Evolutionary conservation across 1,140 invertebrate genomes (phyloP), one percentile per base, ranked within the genome.

Genomic region (Drosophila littoralis): DNA sequence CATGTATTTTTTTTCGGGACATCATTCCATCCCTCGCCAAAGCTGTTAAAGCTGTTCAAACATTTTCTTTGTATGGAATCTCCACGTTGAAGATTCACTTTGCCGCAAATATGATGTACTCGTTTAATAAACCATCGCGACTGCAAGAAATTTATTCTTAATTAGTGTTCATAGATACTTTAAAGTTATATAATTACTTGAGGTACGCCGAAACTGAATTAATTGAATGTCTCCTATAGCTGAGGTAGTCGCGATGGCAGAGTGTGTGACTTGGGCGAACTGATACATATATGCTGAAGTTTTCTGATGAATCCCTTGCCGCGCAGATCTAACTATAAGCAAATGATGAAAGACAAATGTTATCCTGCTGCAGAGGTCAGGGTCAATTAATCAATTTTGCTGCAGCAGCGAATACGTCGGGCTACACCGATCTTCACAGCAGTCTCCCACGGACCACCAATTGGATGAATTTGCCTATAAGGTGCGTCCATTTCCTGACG

Each of bases 221-320:
- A 7, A 46, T 15, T 4, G 84, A 51, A 7, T 75, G 10, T 12
- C 57, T 32, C 7, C 22, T 58, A 33, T 80, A 91, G 46, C 71
- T 50, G 28, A 92, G 32, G 71, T 77, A 92, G 28, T 92, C 91
- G 0, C 89, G 90, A 22, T 92, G 91, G 32, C 91, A 92, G 6
- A 92, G 65, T 0, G 78, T 79, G 54, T 81, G 90, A 0, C n/a
- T 10, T 1, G n/a, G n/a, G n/a, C n/a, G n/a, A n/a, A n/a, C n/a
- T n/a, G n/a, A 28, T 1, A 10, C 58, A 75, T 17, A 81, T 70
- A 12, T 15, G 15, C 7, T 35, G 12, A 0, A 81, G 69, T 15
- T 71, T 67, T 0, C 66, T 60, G 1, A 91, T 40, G 57, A 91
- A 91, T 1, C 89, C 65, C 40, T 77, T 43, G 6, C 77, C 75